A percentile compares a stretch with the other conserved stretches of the same genome.
Conservation (phyloP, 2,888 invertebrate species). For the Mimachlamys varia region DNA sequence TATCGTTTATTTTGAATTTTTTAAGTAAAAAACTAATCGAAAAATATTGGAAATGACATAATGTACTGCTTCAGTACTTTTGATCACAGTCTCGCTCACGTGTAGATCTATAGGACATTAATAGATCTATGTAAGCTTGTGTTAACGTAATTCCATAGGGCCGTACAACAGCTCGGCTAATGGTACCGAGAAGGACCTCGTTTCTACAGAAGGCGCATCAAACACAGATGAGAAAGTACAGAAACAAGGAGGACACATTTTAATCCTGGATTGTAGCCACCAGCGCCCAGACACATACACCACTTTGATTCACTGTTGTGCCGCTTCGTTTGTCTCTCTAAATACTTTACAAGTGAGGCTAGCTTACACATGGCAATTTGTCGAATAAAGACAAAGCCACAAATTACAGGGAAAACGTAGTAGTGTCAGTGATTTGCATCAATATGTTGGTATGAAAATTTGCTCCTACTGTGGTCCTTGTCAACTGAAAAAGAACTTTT, state of each 20-base stretch:
- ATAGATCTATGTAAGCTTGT: no score
- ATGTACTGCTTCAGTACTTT: no score
- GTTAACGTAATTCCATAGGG: no score
- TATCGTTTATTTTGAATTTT: no score
- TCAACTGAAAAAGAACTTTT: background rate
- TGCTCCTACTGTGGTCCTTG: background rate
- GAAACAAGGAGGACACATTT: background rate
- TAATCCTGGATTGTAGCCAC: background rate
- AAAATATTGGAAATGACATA: no score
- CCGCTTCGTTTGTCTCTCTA: background rate
- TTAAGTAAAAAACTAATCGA: no score
- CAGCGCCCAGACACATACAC: background rate
- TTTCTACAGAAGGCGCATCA: background rate
- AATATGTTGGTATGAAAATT: background rate
- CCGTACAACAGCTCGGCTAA: background rate
- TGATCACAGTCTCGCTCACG: no score
- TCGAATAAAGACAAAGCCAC: constrained; percentile 4
- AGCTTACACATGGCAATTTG: constrained; percentile 10
- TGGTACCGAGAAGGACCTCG: background rate
- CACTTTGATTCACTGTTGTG: background rate
- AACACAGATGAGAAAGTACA: background rate
- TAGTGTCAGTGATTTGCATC: background rate
- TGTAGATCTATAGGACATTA: no score
- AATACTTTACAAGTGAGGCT: background rate
- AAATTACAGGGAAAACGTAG: background rate